Percentiles rank a stretch among this genome's conserved stretches.
Evolutionary conservation across 2,113 vertebrate genomes (phyloP).

Genomic region (Brienomyrus brachyistius): DNA sequence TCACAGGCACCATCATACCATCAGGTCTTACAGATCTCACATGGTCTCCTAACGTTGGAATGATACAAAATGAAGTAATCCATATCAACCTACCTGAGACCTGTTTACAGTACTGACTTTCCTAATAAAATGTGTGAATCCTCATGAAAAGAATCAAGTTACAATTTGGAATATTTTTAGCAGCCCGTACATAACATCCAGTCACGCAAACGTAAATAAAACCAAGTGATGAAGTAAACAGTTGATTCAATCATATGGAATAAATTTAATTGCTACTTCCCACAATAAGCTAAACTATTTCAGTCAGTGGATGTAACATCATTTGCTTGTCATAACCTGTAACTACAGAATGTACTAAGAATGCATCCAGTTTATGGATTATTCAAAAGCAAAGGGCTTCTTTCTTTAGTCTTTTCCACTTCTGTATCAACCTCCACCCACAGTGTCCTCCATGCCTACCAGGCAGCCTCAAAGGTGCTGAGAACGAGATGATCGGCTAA

Average conservation of each 20-base stretch:
- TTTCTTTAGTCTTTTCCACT: background rate
- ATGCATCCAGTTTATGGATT: background rate
- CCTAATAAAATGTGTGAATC: background rate
- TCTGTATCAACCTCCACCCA: background rate
- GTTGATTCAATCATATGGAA: background rate
- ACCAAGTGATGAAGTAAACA: background rate
- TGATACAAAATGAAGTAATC: slow-evolving; percentile 23
- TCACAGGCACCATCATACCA: slow-evolving; percentile 28
- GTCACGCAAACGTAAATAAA: background rate
- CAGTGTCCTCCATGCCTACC: background rate
- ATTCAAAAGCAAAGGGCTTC: background rate
- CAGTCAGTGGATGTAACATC: background rate
- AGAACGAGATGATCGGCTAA: background rate
- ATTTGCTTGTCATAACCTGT: background rate
- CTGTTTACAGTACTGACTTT: background rate
- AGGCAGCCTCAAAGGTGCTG: background rate
- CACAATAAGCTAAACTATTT: background rate
- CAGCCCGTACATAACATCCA: background rate
- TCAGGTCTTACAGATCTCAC: slow-evolving; percentile 26
- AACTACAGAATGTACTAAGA: background rate
- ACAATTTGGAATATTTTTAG: background rate
- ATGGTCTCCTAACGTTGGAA: slow-evolving; percentile 14
- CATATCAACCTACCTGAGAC: slow-evolving; percentile 24
- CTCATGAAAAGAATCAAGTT: background rate
- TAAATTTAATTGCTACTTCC: background rate